These are phyloP conservation scores for Cephus spinipes DNA, from an alignment of 2,888 invertebrate genomes.

Conservation along the genomic window DNA sequence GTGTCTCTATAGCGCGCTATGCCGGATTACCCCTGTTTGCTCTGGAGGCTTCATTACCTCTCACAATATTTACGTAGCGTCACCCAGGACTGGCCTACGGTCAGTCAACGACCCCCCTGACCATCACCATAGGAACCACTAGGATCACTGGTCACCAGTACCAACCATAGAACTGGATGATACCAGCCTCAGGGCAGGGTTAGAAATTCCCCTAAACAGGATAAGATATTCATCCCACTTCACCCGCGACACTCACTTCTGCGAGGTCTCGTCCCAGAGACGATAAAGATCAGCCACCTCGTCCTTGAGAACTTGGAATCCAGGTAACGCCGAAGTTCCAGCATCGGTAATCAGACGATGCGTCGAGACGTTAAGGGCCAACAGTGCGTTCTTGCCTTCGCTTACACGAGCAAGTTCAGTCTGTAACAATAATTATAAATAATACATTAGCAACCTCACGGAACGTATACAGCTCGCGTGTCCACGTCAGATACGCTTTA, in stretches of 20 bases:
- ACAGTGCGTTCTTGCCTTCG: slow-evolving; percentile 69
- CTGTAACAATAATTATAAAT: slow-evolving; percentile 68
- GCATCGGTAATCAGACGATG: slow-evolving; percentile 71
- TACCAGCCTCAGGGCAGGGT: no score
- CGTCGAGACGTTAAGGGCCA: slow-evolving; percentile 73
- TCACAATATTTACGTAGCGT: slow-evolving; percentile 64
- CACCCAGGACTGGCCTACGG: slow-evolving; percentile 44
- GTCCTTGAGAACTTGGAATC: slow-evolving; percentile 71
- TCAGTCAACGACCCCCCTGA: slow-evolving; percentile 48
- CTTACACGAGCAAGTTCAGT: slow-evolving; percentile 73
- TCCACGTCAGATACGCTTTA: background rate
- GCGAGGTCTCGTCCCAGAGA: slow-evolving; percentile 78
- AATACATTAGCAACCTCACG: slow-evolving; percentile 35
- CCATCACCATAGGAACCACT: slow-evolving; percentile 27
- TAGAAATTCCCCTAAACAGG: no score
- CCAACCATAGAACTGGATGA: no score
- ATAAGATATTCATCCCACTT: no score
- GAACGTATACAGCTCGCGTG: background rate
- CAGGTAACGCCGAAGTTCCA: slow-evolving; percentile 67
- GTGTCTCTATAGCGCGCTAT: no score
- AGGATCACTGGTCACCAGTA: no score
- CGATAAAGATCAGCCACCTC: slow-evolving; percentile 77
- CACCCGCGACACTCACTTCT: slow-evolving; percentile 70
- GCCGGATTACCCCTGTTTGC: slow-evolving; percentile 43
- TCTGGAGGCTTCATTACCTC: slow-evolving; percentile 64